Evolutionary conservation across 1,140 invertebrate species (phyloP).

Genomic region (Macrobrachium rosenbergii): DNA sequence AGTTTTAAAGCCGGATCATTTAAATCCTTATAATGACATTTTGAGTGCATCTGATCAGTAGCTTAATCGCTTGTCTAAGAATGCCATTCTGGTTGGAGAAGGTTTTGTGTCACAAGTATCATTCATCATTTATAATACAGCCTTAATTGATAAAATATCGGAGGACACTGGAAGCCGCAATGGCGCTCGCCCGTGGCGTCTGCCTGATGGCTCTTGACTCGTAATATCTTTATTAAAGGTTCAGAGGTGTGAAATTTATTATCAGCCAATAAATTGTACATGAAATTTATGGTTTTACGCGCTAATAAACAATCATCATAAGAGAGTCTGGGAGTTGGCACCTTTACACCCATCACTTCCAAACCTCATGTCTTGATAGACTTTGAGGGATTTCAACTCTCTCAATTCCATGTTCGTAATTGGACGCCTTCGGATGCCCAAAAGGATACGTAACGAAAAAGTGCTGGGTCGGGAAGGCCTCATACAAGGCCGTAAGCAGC

Average conservation of each 20-base stretch:
- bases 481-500: too few species aligned
- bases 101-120: too few species aligned
- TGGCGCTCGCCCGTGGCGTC: neutral
- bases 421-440: neutral
- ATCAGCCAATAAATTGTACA: conserved; percentile 53
- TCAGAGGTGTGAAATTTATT: conserved; percentile 55
- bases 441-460: neutral
- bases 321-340: conserved; percentile 28
- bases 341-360: neutral
- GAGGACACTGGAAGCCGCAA: neutral
- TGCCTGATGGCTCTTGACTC: conserved; percentile 40
- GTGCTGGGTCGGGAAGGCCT: neutral
- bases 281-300: conserved; percentile 51
- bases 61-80: too few species aligned
- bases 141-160: too few species aligned
- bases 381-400: neutral
- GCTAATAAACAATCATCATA: conserved; percentile 49
- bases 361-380: neutral
- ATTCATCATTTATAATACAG: too few species aligned
- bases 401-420: neutral
- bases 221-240: conserved; percentile 55
- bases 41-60: too few species aligned
- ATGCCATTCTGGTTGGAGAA: too few species aligned
- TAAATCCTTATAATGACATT: neutral
- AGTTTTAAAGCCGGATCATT: neutral